Conservation (phyloP, 2,113 vertebrate species). For the Gasterosteus aculeatus region DNA sequence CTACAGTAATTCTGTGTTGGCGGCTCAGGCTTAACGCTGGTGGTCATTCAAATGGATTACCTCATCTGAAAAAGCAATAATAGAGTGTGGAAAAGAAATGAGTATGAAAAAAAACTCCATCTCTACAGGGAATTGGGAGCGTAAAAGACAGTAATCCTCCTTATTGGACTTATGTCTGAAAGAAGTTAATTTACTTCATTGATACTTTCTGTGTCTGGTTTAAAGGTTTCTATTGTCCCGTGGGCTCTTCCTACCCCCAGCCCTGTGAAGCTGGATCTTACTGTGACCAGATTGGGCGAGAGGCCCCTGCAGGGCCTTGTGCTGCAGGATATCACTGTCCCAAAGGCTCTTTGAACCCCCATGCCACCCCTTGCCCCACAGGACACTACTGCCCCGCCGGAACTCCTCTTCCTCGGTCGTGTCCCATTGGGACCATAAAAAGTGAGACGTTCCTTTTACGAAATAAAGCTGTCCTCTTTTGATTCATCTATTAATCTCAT, state of each 20-base stretch:
- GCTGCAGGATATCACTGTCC: slow-evolving; percentile 83
- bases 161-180: slow-evolving; percentile 4
- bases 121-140: not conserved
- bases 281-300: slow-evolving; percentile 77
- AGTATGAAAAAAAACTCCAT: slow-evolving; percentile 27
- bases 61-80: slow-evolving; percentile 1
- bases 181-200: slow-evolving; percentile 25
- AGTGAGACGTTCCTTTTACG: slow-evolving; percentile 58
- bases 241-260: slow-evolving; percentile 77
- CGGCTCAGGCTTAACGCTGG: not conserved
- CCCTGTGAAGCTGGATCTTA: slow-evolving; percentile 83
- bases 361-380: slow-evolving; percentile 60
- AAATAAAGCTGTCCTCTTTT: not conserved
- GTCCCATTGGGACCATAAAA: slow-evolving; percentile 75
- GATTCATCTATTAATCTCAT: not conserved
- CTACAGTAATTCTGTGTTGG: not conserved
- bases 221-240: slow-evolving; percentile 84
- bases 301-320: slow-evolving; percentile 69
- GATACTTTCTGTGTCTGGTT: slow-evolving; percentile 29
- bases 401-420: slow-evolving; percentile 75
- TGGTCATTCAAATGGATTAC: not conserved
- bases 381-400: slow-evolving; percentile 88
- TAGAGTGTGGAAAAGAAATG: not conserved
- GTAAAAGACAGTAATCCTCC: not conserved
- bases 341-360: slow-evolving; percentile 73